Conservation (phyloP, 2,797 vertebrate genomes). For the Pantherophis alleghaniensis region DNA sequence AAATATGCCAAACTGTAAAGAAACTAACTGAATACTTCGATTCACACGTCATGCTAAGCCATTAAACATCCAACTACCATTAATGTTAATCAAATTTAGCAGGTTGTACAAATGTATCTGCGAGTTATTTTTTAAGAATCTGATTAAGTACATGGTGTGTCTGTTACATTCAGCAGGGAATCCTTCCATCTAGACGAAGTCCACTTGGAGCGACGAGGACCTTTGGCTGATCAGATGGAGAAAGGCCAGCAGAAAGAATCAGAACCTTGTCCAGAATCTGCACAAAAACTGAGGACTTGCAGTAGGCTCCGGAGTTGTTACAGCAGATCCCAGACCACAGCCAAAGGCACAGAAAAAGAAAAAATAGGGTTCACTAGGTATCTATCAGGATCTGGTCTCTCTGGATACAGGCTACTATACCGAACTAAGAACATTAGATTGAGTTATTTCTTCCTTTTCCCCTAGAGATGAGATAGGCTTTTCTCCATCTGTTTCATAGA, state of each 20-base stretch:
- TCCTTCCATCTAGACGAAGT: slow-evolving; percentile 40
- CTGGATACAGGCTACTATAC: neutral
- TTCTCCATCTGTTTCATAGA: neutral
- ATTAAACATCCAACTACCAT: neutral
- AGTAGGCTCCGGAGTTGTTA: neutral
- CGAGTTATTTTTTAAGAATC: neutral
- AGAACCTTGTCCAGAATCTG: neutral
- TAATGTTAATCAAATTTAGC: neutral
- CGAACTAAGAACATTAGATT: neutral
- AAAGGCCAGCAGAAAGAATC: neutral
- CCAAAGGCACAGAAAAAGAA: neutral
- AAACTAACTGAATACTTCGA: neutral
- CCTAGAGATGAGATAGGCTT: neutral
- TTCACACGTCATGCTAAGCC: neutral
- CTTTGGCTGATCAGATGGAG: slow-evolving; percentile 11
- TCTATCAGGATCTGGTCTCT: neutral
- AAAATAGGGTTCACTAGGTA: slow-evolving; percentile 10
- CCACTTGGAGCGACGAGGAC: slow-evolving; percentile 11
- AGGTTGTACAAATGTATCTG: neutral
- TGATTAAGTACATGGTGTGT: neutral
- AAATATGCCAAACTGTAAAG: neutral
- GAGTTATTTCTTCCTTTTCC: neutral
- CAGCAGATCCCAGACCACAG: neutral
- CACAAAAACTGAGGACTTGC: neutral
- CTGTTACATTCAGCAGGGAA: slow-evolving; percentile 40